Percentiles rank a stretch among this genome's conserved stretches.
phyloP scores from a whole-genome alignment of 2,888 invertebrate species.

The Chymomyza procnemis region DNA sequence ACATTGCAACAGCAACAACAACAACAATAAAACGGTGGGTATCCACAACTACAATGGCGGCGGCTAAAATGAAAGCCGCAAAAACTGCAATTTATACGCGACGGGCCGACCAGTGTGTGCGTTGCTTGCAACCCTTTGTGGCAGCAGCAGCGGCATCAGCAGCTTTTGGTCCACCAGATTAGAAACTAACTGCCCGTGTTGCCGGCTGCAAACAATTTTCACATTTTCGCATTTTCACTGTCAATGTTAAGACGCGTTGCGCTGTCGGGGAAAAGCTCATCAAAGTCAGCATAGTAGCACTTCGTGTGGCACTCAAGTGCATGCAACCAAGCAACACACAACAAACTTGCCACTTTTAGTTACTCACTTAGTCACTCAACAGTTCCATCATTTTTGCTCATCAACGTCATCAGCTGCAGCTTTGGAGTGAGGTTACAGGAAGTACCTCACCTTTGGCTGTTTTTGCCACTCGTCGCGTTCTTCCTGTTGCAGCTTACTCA shows the following conservation, averaged over 20 bases:
- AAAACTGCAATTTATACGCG: conserved; percentile 25
- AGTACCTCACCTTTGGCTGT: neutral
- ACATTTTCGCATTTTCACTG: conserved; percentile 48
- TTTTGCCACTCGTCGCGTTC: neutral
- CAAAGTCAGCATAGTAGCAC: conserved; percentile 13
- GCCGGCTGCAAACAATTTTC: conserved; percentile 20
- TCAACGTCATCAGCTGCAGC: conserved; percentile 18
- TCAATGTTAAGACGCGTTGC: conserved; percentile 32
- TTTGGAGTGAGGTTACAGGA: neutral
- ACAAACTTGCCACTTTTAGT: conserved; percentile 16
- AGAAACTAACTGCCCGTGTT: neutral
- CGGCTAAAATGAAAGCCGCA: conserved; percentile 27
- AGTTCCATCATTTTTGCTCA: conserved; percentile 3
- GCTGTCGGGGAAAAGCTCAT: conserved; percentile 20
- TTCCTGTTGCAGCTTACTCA: neutral
- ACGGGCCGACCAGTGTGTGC: neutral
- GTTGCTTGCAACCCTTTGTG: neutral
- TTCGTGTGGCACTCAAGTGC: conserved; percentile 8
- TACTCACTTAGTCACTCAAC: conserved; percentile 6
- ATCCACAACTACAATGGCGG: conserved; percentile 17
- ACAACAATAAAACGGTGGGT: too few species aligned
- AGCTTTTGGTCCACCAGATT: neutral
- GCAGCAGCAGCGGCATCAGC: too few species aligned
- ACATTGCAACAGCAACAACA: neutral
- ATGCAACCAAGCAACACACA: neutral